Evolutionary conservation across 2,113 vertebrate species (phyloP).

Genomic region (Elephas maximus): DNA sequence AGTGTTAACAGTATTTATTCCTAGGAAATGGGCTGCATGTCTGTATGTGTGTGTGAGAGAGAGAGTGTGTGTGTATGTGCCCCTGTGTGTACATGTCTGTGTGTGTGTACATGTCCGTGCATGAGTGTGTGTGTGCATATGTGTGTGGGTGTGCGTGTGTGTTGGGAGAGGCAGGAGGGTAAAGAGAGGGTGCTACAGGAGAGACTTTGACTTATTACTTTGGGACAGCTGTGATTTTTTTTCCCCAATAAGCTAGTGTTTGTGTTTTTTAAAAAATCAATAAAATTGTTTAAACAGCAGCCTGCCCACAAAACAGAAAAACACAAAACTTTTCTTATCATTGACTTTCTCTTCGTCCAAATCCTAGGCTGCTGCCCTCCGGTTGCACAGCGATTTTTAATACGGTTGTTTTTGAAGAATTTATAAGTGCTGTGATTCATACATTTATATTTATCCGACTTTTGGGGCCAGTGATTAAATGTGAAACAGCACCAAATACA

Average conservation of each 20-base stretch:
- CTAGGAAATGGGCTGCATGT: not conserved
- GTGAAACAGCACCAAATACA: not conserved
- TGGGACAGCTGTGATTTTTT: not conserved
- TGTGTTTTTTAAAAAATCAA: not conserved
- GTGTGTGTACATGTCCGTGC: no score
- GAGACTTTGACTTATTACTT: not conserved
- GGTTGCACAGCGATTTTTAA: not conserved
- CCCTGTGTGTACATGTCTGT: no score
- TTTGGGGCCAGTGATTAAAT: not conserved
- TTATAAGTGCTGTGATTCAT: not conserved
- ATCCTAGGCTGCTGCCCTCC: not conserved
- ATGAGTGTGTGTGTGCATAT: not conserved
- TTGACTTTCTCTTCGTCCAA: not conserved
- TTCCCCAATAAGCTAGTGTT: not conserved
- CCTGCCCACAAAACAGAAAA: not conserved
- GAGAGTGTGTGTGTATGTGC: no score
- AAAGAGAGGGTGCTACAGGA: not conserved
- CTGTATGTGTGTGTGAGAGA: no score
- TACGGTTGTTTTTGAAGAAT: not conserved
- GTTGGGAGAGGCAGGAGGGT: not conserved
- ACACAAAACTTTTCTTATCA: not conserved
- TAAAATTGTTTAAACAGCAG: not conserved
- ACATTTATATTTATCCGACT: constrained; percentile 25
- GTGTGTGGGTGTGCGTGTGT: no score
- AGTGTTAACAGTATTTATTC: not conserved